Base-by-base conservation (phyloP, 2,888 invertebrate species). In the Rotaria sp. region DNA sequence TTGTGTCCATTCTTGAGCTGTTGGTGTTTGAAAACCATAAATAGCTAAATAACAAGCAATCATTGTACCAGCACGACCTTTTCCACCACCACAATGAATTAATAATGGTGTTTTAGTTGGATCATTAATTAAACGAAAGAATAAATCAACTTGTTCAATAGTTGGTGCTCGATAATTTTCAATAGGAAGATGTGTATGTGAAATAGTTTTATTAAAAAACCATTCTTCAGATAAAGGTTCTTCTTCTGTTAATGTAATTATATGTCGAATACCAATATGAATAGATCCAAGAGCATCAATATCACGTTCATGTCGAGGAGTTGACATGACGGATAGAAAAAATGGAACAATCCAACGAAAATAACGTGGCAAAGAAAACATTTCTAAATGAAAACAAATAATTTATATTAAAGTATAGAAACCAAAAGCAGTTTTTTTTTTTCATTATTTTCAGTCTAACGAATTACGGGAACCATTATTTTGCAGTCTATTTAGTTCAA, bases 1-100 rank as follows among this genome's bases (percentile, higher is more conserved):
- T 35, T 67, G 67, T 35, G 35, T 67, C 67, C 67, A 67, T 38
- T 67, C 67, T 30, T 67, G 67, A 35, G 35, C 67, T 8, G 67
- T 15, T 67, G 67, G 67, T 67, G 35, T 18, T 35, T 67, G 67
- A 35, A 67, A 67, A 84, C 92, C 92, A 87, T 93, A 91, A 88
- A 93, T 92, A 38, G 94, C 93, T 87, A 94, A 91, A 90, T 94
- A 94, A 90, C 94, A 94, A 2, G 94, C 94, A 48, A 94, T 92
- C 93, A 94, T 93, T 1, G 94, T 94, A 84, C 94, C 95, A 0
- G 94, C 94, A 86, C 94, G 92, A 0, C 94, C 94, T 67, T 93
- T 91, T 0, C 94, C 94, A 90, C 94, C 93, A 13, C 94, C 92
- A 89, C 94, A 94, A 90, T 94, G 94, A 18, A 94, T 21, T 35